Evolutionary conservation across 2,113 vertebrate genomes (phyloP), one percentile per base, ranked within the genome.

Genomic region (Takifugu flavidus): DNA sequence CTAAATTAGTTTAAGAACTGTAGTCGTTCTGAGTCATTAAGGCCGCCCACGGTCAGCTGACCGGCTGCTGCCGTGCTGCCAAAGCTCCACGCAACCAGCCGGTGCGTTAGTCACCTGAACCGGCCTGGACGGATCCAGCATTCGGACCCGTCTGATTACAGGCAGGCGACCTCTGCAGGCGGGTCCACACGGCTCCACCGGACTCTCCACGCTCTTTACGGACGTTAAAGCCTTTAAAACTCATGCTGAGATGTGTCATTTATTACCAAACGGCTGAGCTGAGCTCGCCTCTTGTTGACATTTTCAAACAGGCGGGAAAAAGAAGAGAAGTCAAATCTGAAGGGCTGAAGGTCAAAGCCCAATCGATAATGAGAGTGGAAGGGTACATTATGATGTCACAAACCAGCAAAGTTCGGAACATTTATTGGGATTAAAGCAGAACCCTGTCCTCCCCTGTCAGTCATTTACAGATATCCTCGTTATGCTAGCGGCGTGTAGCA

Each of bases 21-120:
- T 43, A 73, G 66, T 62, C 62, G 58, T 63, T 56, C 57, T 2
- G 0, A 67, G 71, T 72, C 76, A 74, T 44, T 63, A 67, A 58
- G 71, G 51, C 65, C 72, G 52, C 65, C 79, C 77, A 82, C 74
- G 57, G 58, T 77, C 77, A 70, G 78, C 80, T 78, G 72, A 82
- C 77, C 72, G 75, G 55, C 54, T 56, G 59, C 26, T 61, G 66
- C 14, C n/a, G 56, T 42, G n/a, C 34, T 85, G 75, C 82, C 83
- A 83, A 64, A 65, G 46, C 62, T 61, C 20, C 76, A 70, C 70
- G 56, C 14, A 43, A 74, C 68, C 80, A 83, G 71, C 68, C 62
- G 65, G 73, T 72, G 74, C 70, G 72, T 86, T 84, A 83, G 80
- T 86, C 82, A 86, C 78, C 79, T 79, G 80, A 70, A 31, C 29